Evolutionary conservation across 2,113 vertebrate species (phyloP).

Genomic region (Sigmodon hispidus): DNA sequence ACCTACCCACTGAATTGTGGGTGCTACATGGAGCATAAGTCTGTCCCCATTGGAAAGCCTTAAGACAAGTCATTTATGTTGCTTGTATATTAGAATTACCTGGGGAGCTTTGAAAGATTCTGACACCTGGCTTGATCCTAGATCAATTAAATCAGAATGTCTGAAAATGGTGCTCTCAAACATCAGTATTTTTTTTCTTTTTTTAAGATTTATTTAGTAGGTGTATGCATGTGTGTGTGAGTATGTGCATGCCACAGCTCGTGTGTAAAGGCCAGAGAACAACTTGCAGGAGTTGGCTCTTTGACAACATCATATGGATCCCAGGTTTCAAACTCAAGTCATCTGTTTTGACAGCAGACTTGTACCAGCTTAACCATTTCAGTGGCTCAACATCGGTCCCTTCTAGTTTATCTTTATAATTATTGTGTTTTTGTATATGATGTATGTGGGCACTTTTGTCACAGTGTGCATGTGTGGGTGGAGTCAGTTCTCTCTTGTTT

Average conservation of each 20-base stretch:
- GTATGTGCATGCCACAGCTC: background rate
- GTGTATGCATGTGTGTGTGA: background rate
- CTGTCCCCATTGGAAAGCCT: background rate
- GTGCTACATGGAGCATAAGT: background rate
- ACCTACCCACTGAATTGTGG: background rate
- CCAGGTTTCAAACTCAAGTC: background rate
- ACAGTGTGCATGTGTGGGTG: background rate
- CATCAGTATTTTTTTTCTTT: background rate
- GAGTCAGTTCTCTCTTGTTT: background rate
- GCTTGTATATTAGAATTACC: background rate
- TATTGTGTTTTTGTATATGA: background rate
- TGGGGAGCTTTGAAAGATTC: slow-evolving; percentile 19
- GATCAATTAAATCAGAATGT: slow-evolving; percentile 32
- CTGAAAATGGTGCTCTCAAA: background rate
- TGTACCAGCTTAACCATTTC: background rate
- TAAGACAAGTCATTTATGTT: background rate
- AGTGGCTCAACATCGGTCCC: background rate
- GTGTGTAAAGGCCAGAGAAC: background rate
- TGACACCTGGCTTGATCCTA: background rate
- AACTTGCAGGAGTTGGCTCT: background rate
- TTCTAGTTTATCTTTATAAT: background rate
- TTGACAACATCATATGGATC: background rate
- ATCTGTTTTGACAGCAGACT: background rate
- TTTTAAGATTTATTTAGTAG: background rate
- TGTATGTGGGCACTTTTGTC: background rate